Evolutionary conservation across 2,888 invertebrate genomes (phyloP).

Genomic region (Papilio protenor): DNA sequence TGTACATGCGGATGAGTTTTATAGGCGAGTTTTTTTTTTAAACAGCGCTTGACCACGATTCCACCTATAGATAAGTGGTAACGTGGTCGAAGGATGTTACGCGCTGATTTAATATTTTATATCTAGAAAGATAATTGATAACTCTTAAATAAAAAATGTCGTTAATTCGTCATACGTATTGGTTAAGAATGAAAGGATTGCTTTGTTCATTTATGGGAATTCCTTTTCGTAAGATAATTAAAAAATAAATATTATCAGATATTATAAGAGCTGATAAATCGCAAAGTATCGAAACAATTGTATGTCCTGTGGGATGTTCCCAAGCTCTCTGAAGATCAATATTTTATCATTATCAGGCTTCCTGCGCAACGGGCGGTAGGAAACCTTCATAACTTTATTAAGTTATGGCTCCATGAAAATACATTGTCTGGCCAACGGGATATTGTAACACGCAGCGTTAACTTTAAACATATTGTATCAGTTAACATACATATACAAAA

Average conservation of each 20-base stretch:
- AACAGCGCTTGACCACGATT: too few relatives aligned
- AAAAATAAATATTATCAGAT: neutral
- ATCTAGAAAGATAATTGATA: neutral
- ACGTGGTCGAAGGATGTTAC: too few relatives aligned
- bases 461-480: too few relatives aligned
- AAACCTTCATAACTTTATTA: constrained; percentile 35
- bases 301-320: neutral
- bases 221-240: neutral
- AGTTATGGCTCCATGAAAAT: constrained; percentile 14
- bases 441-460: too few relatives aligned
- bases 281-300: constrained; percentile 10
- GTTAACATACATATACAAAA: too few relatives aligned
- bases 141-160: too few relatives aligned
- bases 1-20: neutral
- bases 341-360: constrained; percentile 35
- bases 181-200: neutral
- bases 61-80: too few relatives aligned
- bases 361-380: constrained; percentile 23
- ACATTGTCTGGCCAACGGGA: neutral
- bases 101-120: too few relatives aligned
- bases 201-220: neutral
- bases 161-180: too few relatives aligned
- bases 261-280: constrained; percentile 48
- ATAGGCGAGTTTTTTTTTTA: too few relatives aligned
- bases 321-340: constrained; percentile 36